phyloP scores from a whole-genome alignment of 2,113 vertebrate species.

The Silurus glanis region DNA sequence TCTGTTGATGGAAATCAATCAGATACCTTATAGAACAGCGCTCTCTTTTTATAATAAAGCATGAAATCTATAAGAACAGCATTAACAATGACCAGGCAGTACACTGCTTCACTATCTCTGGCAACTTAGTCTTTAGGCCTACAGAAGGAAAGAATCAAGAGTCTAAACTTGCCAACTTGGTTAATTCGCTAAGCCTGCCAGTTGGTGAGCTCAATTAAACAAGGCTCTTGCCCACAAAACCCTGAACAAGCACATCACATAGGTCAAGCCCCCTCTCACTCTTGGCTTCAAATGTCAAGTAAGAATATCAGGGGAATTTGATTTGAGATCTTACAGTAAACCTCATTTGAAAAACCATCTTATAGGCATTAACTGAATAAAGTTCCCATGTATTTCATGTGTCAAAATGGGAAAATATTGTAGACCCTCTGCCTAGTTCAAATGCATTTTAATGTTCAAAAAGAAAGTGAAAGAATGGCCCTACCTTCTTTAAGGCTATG shows the following conservation, averaged over 20 bases:
- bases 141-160: conserved; percentile 9
- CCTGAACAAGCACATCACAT: conserved; percentile 40
- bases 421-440: not conserved
- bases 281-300: conserved; percentile 9
- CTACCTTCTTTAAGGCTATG: conserved; percentile 79
- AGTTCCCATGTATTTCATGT: not conserved
- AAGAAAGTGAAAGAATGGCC: conserved; percentile 33
- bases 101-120: not conserved
- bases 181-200: conserved; percentile 60
- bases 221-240: conserved; percentile 59
- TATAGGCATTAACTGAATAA: not conserved
- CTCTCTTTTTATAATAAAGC: not conserved
- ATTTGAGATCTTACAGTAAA: conserved; percentile 30
- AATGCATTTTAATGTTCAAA: conserved; percentile 1
- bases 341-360: not conserved
- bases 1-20: conserved; percentile 43
- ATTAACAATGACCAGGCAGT: conserved; percentile 19
- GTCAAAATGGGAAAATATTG: not conserved
- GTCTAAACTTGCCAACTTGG: conserved; percentile 63
- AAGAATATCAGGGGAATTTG: conserved; percentile 25
- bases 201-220: conserved; percentile 64
- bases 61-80: conserved; percentile 5
- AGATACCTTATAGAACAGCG: conserved; percentile 36
- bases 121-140: conserved; percentile 6
- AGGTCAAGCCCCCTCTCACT: conserved; percentile 38